Percentiles rank a stretch among this genome's conserved stretches.
These are phyloP conservation scores for Gambusia affinis DNA, from an alignment of 2,113 vertebrate genomes.

Conservation along the genomic window DNA sequence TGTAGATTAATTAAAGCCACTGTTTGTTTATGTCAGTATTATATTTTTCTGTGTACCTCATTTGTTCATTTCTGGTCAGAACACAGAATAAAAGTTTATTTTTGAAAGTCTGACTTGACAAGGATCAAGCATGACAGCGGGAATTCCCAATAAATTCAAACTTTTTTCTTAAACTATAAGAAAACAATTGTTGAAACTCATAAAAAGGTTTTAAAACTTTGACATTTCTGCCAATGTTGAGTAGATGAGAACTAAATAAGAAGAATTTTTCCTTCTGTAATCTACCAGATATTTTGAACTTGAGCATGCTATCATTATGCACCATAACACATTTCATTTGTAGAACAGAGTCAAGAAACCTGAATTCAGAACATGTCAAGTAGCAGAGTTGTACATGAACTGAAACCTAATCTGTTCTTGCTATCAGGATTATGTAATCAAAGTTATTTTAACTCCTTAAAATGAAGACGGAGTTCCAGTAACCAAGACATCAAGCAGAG, in stretches of 20 bases:
- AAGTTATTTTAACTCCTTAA: constrained; percentile 23
- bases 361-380: no score
- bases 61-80: no score
- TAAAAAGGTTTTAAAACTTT: neutral
- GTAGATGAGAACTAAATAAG: neutral
- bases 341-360: neutral
- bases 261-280: neutral
- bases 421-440: constrained; percentile 18
- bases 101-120: neutral
- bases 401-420: constrained; percentile 25
- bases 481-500: constrained; percentile 4
- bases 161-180: no score
- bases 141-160: neutral
- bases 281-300: constrained; percentile 4
- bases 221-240: neutral
- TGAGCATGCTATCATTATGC: constrained; percentile 11
- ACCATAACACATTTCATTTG: neutral
- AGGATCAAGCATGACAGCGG: neutral
- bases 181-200: neutral
- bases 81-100: neutral
- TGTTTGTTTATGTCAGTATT: no score
- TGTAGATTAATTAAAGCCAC: no score
- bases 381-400: neutral
- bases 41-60: no score
- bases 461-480: neutral